Conservation (phyloP, 2,797 vertebrate genomes). For the Anas capensis region DNA sequence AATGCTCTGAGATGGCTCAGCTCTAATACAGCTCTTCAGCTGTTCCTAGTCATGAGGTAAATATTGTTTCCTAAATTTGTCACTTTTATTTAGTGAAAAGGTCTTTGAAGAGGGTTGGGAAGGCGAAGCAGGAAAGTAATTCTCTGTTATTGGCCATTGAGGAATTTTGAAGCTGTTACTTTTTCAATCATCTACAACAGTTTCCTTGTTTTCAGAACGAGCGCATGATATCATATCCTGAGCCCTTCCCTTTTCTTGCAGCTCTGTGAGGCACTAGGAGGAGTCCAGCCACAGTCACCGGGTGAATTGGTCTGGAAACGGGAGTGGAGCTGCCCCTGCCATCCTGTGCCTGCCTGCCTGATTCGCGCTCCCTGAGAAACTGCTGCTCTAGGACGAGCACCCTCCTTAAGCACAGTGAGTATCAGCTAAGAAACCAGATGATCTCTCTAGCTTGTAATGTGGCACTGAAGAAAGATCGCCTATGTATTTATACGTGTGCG, state of each 20-base stretch:
- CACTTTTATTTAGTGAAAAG: not conserved
- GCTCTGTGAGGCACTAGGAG: conserved; percentile 51
- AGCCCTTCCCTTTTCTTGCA: conserved; percentile 62
- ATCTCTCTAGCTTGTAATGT: not conserved
- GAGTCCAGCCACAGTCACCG: not conserved
- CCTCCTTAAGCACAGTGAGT: conserved; percentile 52
- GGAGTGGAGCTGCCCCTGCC: not conserved
- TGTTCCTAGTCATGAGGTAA: not conserved
- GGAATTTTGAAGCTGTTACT: conserved; percentile 5
- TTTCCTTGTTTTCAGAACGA: conserved; percentile 62
- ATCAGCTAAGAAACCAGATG: conserved; percentile 6
- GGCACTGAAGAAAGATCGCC: not conserved
- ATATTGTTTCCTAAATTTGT: not conserved
- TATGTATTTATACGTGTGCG: not conserved
- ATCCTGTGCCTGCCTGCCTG: not conserved
- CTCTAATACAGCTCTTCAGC: not conserved
- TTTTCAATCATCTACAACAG: conserved; percentile 9
- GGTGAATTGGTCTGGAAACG: not conserved
- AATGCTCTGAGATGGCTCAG: not conserved
- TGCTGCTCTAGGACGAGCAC: not conserved
- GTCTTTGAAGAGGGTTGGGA: not conserved
- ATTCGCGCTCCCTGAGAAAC: not conserved
- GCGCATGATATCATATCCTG: conserved; percentile 73
- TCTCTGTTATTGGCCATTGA: not conserved
- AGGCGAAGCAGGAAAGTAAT: not conserved